A percentile compares a stretch with the other conserved stretches of the same genome.
Evolutionary conservation across 2,888 invertebrate species (phyloP).

Genomic region (Campoletis raptor): DNA sequence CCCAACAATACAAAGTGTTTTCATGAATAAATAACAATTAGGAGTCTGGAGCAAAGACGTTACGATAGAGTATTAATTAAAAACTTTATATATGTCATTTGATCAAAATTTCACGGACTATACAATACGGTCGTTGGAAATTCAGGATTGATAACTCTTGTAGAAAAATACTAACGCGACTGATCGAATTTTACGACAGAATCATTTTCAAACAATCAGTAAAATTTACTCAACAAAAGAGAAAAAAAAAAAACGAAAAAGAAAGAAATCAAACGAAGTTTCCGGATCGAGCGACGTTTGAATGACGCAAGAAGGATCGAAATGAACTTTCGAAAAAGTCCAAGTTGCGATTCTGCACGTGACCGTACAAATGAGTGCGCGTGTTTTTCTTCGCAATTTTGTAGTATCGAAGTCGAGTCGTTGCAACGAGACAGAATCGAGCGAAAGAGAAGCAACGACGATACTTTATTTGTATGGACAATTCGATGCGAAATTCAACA

Average conservation of each 20-base stretch:
- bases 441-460: neutral
- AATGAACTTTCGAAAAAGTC: conserved; percentile 36
- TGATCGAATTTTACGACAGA: neutral
- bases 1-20: neutral
- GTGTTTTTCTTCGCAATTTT: conserved; percentile 58
- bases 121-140: neutral
- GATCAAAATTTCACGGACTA: neutral
- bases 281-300: conserved; percentile 18
- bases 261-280: neutral
- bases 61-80: neutral
- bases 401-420: neutral
- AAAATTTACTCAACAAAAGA: neutral
- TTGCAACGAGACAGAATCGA: conserved; percentile 22
- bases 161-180: neutral
- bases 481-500: neutral
- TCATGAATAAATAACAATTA: neutral
- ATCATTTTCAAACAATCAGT: neutral
- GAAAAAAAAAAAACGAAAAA: conserved; percentile 15
- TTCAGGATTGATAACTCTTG: neutral
- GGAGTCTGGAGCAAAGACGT: neutral
- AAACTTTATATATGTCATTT: neutral
- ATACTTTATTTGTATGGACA: neutral
- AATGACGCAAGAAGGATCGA: neutral
- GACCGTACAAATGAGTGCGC: conserved; percentile 51
- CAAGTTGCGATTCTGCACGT: conserved; percentile 39